Evolutionary conservation across 2,888 invertebrate species (phyloP).

Genomic region (Anthophora plumipes): DNA sequence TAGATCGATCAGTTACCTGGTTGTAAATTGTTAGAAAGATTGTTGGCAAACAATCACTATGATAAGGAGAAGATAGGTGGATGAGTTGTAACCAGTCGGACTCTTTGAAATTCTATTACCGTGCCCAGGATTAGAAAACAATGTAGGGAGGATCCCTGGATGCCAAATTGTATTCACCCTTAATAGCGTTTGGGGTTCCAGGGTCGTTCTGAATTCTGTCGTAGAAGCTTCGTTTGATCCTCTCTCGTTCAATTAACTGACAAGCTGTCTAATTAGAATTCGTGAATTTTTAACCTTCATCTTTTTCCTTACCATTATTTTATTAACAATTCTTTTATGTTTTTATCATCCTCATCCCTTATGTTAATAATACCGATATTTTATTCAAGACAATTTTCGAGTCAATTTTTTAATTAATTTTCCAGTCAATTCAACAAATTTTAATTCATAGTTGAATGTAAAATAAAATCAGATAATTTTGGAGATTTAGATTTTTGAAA

Average conservation of each 20-base stretch:
- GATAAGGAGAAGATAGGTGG: neutral
- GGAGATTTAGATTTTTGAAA: no score
- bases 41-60: neutral
- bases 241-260: neutral
- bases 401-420: no score
- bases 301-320: no score
- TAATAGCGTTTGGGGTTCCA: conserved; percentile 1
- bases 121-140: conserved; percentile 25
- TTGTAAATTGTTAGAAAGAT: neutral
- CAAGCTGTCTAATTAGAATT: neutral
- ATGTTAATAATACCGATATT: no score
- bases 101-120: neutral
- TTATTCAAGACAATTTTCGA: no score
- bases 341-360: no score
- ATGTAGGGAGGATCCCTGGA: neutral
- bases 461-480: no score
- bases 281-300: neutral
- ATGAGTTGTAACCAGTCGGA: neutral
- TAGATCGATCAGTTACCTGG: neutral
- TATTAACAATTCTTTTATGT: no score
- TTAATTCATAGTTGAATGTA: no score
- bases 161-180: conserved; percentile 23
- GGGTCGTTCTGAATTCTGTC: neutral
- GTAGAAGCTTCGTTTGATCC: neutral
- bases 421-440: no score